Base-by-base conservation (phyloP, 2,797 vertebrate species). In the Enteromius fasciolatus region DNA sequence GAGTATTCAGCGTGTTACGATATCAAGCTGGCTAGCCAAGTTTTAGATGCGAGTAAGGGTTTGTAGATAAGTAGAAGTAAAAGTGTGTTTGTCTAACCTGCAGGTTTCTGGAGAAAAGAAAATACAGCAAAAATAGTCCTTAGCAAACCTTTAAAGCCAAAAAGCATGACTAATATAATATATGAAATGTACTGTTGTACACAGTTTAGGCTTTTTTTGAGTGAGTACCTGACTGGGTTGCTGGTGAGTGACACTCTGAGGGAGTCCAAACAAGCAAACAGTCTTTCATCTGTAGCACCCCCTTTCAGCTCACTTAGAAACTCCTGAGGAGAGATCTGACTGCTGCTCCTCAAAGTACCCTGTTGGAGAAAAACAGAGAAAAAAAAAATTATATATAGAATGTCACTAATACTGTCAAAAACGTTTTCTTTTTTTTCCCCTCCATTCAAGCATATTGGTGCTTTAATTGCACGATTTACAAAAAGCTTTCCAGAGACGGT, bases 191-290 rank as follows among this genome's bases (percentile, higher is more conserved):
- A 36, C 54, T 74, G 72, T 20, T 36, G 11, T 20, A 39, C 41
- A 59, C n/a, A 11, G n/a, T 57, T 10, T 23, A 57, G n/a, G 54
- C 6, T 23, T 8, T 11, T 39, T 41, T 50, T 48, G 39, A 41
- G 39, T 15, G 31, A n/a, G 61, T 98, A 99, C 98, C 98, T 99
- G 94, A 99, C 97, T 90, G 98, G 97, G 89, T 99, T 99, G 92
- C 97, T 99, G 90, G 97, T 99, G 87, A 99, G 94, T 79, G 97
- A 98, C 48, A 99, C 97, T 1, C 97, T 93, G 68, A 99, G 93
- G 50, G 98, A 99, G 89, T 99, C 98, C 74, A 99, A 92, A 90
- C 96, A 98, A 78, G 92, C 93, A 89, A 97, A 92, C 64, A 99
- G 95, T 80, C 96, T 96, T 92, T 99, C 97, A 74, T 98, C 97